Conservation (phyloP, 2,113 vertebrate genomes). For the Caretta caretta region DNA sequence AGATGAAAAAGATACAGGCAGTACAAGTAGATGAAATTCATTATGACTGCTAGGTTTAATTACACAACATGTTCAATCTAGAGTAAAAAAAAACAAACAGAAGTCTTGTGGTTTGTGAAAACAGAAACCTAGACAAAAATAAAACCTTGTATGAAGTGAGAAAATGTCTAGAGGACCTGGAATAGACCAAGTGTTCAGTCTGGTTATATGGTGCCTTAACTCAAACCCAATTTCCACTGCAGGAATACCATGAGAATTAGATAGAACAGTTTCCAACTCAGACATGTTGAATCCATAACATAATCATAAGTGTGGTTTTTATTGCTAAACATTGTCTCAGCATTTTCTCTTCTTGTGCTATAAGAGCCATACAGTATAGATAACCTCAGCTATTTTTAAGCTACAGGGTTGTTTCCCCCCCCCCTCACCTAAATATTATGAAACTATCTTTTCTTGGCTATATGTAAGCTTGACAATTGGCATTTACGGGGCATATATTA, state of each 20-base stretch:
- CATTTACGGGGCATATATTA: background rate
- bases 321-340: background rate
- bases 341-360: constrained; percentile 6
- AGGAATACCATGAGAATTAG: constrained; percentile 48
- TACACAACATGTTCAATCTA: background rate
- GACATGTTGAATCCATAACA: background rate
- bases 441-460: background rate
- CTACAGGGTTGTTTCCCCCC: background rate
- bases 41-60: background rate
- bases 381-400: background rate
- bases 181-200: constrained; percentile 4
- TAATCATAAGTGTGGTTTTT: constrained; percentile 30
- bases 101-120: background rate
- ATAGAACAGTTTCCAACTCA: constrained; percentile 32
- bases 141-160: background rate
- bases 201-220: constrained; percentile 10
- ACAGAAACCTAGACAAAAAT: background rate
- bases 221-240: constrained; percentile 32
- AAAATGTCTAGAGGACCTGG: constrained; percentile 8
- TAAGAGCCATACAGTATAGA: background rate
- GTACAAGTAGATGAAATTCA: background rate
- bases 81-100: background rate
- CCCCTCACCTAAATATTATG: background rate
- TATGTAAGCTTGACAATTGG: background rate
- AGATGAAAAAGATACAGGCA: background rate